Evolutionary conservation across 2,113 vertebrate genomes (phyloP), one percentile per base, ranked within the genome.

Genomic region (Sylvietta virens): DNA sequence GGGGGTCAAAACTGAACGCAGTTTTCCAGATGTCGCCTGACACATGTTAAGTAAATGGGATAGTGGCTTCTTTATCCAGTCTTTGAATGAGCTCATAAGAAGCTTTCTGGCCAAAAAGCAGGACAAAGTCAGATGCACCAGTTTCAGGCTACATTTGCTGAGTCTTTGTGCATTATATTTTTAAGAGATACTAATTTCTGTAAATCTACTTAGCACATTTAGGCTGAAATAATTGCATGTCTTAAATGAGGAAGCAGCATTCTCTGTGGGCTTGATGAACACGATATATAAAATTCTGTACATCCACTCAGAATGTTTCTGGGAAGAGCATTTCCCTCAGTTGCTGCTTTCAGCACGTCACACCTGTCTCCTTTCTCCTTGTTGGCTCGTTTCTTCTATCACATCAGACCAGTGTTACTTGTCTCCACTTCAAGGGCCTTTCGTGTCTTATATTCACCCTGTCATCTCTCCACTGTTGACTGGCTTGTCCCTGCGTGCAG

Each of bases 301-400:
- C 10, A 19, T 65, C 42, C 27, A 61, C 39, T 88, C 35, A 50
- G 57, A 73, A 81, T 1, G 1, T 47, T 92, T 62, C 54, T 86
- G 71, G 16, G 35, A 86, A 82, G 21, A 58, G 50, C 1, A 20
- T 81, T 92, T 88, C 30, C 58, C 30, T 70, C 3, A 1, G 22
- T 9, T 87, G 35, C 80, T 69, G 35, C 71, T 73, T 90, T 94
- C 82, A 83, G 22, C 50, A n/a, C 77, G 54, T 92, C 76, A 83
- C 35, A 48, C 4, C 0, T 7, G 0, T 61, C 58, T 82, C n/a
- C n/a, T n/a, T n/a, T n/a, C n/a, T n/a, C n/a, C n/a, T 82, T 67
- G 9, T 31, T 91, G 67, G 40, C 54, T 92, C 26, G 37, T 77
- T 81, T 93, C 45, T 71, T 86, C 58, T 93, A 2, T 92, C 33